phyloP scores from a whole-genome alignment of 2,888 invertebrate species.

The Cyaniris semiargus region DNA sequence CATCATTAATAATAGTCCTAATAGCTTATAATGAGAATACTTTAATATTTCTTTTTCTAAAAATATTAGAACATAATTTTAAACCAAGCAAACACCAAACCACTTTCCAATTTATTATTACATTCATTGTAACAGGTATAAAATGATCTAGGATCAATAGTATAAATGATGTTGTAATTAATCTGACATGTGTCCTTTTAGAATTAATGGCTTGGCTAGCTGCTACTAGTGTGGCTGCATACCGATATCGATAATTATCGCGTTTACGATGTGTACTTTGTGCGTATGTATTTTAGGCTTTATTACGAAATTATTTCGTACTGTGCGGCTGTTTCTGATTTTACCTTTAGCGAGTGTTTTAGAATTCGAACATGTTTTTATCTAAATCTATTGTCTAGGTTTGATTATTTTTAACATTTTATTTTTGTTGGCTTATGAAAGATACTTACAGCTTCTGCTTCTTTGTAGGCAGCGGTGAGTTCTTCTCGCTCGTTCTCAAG shows the following conservation, averaged over 20 bases:
- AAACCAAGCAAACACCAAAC: not conserved
- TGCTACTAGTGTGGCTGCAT: not conserved
- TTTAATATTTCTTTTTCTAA: not conserved
- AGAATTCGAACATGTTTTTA: not conserved
- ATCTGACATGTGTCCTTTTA: not conserved
- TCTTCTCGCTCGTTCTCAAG: slow-evolving; percentile 99
- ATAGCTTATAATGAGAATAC: not conserved
- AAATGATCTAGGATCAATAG: not conserved
- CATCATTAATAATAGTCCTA: not conserved
- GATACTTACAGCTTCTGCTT: slow-evolving; percentile 96
- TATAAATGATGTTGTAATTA: not conserved
- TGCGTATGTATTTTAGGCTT: not conserved
- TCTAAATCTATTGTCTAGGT: not conserved
- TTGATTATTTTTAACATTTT: not conserved
- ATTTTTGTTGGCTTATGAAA: not conserved
- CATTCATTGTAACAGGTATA: not conserved
- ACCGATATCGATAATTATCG: not conserved
- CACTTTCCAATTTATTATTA: not conserved
- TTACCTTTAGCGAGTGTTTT: not conserved
- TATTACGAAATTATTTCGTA: not conserved
- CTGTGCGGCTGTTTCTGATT: not conserved
- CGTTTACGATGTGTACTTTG: not conserved
- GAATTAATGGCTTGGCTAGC: not conserved
- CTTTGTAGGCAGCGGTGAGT: slow-evolving; percentile 98
- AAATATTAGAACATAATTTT: not conserved